Evolutionary conservation across 2,113 vertebrate species (phyloP), one percentile per base, ranked within the genome.

Genomic region (Ageneiosus marmoratus): DNA sequence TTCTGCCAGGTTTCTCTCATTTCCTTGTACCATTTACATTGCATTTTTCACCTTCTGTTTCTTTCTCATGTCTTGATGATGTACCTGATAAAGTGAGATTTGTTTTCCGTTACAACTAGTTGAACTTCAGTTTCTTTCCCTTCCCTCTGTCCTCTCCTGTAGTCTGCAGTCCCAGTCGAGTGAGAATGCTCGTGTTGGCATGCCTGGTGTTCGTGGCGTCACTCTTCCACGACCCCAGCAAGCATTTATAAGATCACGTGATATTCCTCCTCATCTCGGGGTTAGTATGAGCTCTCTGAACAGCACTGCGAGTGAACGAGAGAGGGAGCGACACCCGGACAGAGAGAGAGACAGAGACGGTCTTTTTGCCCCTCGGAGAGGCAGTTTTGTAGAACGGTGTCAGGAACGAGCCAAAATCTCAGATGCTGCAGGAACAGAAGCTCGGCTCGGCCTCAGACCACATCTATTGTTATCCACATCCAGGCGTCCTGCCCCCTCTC

Each of bases 351-450:
- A 79, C 27, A 51, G 78, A 51, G 44, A 79, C 34, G n/a, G 60
- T 7, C 29, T 34, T 24, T 76, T 76, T 55, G 83, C 63, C 37
- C 72, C 90, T 0, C 91, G 92, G 0, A 87, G 92, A 58, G 96
- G 60, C 70, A 46, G 75, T 79, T 50, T 86, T 10, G 62, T 76
- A 24, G 89, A 91, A 20, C 63, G 83, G 22, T 97, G 96, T 84
- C 95, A 97, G 85, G 96, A 97, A 82, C 92, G 95, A 12, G 96
- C 94, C 1, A 95, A 95, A 34, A 90, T 87, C 34, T 92, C 93
- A 0, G 95, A 95, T 51, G 81, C 73, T 0, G 79, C 70, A 0
- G 80, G 83, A 6, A 3, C 82, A 1, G 91, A 93, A 2, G 87
- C 18, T 56, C 87, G 29, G 18, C 73, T 77, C 48, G 56, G 69